These are phyloP conservation scores for Mus spretus DNA, from an alignment of 2,797 vertebrate genomes.

Conservation along the genomic window DNA sequence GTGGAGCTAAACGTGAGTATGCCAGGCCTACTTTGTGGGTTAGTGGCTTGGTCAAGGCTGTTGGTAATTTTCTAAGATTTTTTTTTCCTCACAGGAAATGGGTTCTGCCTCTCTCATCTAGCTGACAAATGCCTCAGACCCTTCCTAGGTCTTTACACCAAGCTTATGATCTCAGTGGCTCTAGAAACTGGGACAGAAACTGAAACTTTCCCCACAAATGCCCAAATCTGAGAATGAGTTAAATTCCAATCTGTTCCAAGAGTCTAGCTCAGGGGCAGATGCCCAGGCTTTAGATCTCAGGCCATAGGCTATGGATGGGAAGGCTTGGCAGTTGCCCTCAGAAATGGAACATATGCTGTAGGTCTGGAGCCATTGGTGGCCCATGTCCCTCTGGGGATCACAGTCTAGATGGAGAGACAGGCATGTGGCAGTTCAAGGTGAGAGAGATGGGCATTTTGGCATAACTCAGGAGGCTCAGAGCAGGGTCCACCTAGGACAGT, in stretches of 20 bases:
- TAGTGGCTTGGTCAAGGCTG: not conserved
- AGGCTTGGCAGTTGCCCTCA: not conserved
- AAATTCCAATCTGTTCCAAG: not conserved
- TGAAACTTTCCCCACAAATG: not conserved
- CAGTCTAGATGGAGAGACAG: not conserved
- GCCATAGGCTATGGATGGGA: not conserved
- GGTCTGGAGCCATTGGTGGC: not conserved
- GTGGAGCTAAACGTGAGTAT: not conserved
- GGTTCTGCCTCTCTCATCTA: not conserved
- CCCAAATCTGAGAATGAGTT: not conserved
- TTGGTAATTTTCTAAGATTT: constrained; percentile 19
- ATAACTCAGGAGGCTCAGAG: not conserved
- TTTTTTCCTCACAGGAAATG: not conserved
- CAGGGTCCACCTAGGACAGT: not conserved
- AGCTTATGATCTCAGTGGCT: not conserved
- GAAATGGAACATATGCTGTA: accelerated
- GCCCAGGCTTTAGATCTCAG: constrained; percentile 24
- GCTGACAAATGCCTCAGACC: not conserved
- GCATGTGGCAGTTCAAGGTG: not conserved
- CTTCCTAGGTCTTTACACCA: not conserved
- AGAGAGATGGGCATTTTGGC: not conserved
- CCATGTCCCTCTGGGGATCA: not conserved
- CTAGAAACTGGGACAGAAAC: constrained; percentile 30
- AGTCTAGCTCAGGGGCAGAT: not conserved
- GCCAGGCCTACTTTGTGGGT: not conserved